Base-by-base conservation (phyloP, 2,888 invertebrate species). In the Poecilus cupreus region DNA sequence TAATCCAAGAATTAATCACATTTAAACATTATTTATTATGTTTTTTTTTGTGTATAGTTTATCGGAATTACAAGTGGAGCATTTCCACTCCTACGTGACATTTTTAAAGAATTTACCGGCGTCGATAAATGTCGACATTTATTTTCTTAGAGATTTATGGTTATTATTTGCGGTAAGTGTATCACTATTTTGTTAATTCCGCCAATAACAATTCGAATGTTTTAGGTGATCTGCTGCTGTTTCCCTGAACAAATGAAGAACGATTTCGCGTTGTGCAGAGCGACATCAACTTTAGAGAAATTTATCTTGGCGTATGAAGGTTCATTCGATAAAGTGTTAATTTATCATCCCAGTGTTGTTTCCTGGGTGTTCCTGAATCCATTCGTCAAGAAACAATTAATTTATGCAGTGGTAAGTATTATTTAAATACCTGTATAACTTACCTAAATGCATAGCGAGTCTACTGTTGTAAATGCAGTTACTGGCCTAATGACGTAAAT, bases 131-230 rank as follows among this genome's bases (percentile, higher is more conserved):
- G 18, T 72, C 0, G 22, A 49, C 13, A 49, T 39, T 64, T 49
- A 72, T 72, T 72, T 39, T 22, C 24, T 80, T 37, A 72, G 57
- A 57, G 80, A 80, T 51, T 32, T 80, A 11, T 80, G 80, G 80
- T 37, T 80, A 13, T 26, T 80, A 43, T 72, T 72, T 54, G 72
- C 80, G 16, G 80, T 80, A 80, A 54, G 80, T 80, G 16, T 51
- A 54, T 13, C 11, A 18, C 24, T 1, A 3, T 26, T 51, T 26
- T n/a, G 13, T 49, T 46, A 11, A 46, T 75, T 46, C 13, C 46
- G 0, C 10, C n/a, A 46, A 46, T 46, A 43, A 11, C 20, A 46
- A 10, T 20, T 22, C 2, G 10, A 51, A 75, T 43, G 13, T 72
- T 72, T 32, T 70, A 80, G 80, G 22, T 54, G 11, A 1, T 54